Conservation (phyloP, 2,888 invertebrate genomes). For the Chalcosyrphus nemorum region DNA sequence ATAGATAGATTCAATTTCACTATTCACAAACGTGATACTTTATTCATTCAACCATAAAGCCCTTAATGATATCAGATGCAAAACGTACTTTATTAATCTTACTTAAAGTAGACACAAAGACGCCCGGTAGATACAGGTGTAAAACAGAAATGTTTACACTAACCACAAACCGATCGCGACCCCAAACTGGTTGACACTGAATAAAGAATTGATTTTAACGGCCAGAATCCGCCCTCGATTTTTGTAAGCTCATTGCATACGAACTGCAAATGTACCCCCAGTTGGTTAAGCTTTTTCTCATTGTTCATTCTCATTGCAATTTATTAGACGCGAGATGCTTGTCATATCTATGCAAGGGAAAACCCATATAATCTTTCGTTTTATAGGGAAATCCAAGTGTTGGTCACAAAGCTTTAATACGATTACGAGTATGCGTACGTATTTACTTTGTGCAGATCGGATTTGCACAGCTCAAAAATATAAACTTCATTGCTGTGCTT, state of each 20-base stretch:
- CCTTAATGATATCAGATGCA: neutral
- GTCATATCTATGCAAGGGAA: neutral
- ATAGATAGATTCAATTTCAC: constrained; percentile 15
- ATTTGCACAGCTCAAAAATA: neutral
- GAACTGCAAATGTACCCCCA: neutral
- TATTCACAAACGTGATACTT: constrained; percentile 23
- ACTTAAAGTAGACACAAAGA: neutral
- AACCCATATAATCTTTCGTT: neutral
- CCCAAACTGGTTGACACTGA: constrained; percentile 40
- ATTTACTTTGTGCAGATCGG: neutral
- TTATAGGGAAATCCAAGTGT: too few relatives aligned
- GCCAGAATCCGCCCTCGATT: constrained; percentile 38
- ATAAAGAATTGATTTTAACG: neutral
- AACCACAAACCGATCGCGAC: constrained; percentile 14
- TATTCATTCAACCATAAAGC: constrained; percentile 27
- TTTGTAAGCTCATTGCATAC: constrained; percentile 9
- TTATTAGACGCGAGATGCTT: neutral
- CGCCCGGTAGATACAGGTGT: neutral
- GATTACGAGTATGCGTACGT: too few relatives aligned
- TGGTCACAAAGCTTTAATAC: neutral
- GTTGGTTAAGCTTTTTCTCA: constrained; percentile 15
- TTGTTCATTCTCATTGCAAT: neutral
- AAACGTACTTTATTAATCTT: constrained; percentile 12
- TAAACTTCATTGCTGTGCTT: neutral
- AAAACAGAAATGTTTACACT: neutral